A percentile compares a stretch with the other conserved stretches of the same genome.
Conservation (phyloP, 2,113 vertebrate species). For the Passer montanus region DNA sequence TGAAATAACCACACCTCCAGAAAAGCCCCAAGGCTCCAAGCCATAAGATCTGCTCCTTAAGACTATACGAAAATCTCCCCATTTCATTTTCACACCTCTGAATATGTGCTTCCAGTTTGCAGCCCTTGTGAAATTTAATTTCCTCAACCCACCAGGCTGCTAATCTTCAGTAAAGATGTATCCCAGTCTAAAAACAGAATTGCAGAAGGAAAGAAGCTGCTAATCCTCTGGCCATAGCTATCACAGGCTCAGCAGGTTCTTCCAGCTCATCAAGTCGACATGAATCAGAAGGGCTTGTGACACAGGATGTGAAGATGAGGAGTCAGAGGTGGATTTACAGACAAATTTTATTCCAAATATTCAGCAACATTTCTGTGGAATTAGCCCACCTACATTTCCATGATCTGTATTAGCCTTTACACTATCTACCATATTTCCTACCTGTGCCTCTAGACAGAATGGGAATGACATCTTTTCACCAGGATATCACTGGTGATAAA, state of each 20-base stretch:
- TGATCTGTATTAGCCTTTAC: not conserved
- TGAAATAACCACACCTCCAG: not conserved
- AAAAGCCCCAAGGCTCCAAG: not conserved
- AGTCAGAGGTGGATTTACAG: not conserved
- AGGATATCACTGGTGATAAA: not conserved
- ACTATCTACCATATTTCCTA: not conserved
- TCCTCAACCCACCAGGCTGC: constrained; percentile 39
- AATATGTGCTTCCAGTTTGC: constrained; percentile 17
- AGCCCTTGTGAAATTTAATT: constrained; percentile 41
- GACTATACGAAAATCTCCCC: not conserved
- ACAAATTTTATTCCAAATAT: not conserved
- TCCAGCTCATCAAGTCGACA: constrained; percentile 18
- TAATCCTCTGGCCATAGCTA: constrained; percentile 42
- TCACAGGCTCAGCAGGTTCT: constrained; percentile 58
- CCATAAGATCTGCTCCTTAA: not conserved
- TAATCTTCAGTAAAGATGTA: constrained; percentile 35
- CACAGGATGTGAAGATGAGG: not conserved
- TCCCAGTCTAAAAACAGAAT: constrained; percentile 13
- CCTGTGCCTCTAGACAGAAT: not conserved
- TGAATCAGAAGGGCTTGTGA: constrained; percentile 11
- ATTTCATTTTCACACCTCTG: constrained; percentile 31
- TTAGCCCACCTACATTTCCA: not conserved
- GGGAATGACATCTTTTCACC: not conserved
- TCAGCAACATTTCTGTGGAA: not conserved
- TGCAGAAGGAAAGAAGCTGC: constrained; percentile 25